phyloP scores from a whole-genome alignment of 2,888 invertebrate genomes.

The Molanna angustata region DNA sequence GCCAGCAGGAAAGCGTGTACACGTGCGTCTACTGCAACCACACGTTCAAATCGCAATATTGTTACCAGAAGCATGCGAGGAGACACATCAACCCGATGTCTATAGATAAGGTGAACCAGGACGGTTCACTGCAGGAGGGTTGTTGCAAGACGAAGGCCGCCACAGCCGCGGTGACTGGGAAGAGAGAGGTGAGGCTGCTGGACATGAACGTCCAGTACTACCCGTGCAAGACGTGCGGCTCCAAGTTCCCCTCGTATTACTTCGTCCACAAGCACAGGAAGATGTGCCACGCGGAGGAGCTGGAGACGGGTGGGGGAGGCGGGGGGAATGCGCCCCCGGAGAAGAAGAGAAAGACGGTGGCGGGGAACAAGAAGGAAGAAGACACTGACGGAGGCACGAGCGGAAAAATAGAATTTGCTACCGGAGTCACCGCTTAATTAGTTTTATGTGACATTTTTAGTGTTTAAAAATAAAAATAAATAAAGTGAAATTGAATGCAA shows the following conservation, averaged over 20 bases:
- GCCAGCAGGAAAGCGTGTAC: slow-evolving; percentile 48
- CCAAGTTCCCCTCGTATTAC: slow-evolving; percentile 90
- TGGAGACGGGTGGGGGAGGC: slow-evolving; percentile 34
- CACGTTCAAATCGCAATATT: slow-evolving; percentile 80
- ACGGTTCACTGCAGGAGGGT: slow-evolving; percentile 16
- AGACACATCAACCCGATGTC: slow-evolving; percentile 31
- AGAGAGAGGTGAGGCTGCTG: slow-evolving; percentile 61
- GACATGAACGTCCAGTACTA: slow-evolving; percentile 87
- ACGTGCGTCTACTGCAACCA: slow-evolving; percentile 75
- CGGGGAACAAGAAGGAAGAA: slow-evolving; percentile 3
- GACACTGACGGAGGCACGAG: slow-evolving; percentile 7
- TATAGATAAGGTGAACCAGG: slow-evolving; percentile 27
- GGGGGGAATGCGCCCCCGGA: slow-evolving; percentile 9
- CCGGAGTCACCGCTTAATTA: too few relatives aligned
- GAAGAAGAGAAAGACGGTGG: slow-evolving; percentile 10
- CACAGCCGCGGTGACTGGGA: slow-evolving; percentile 36
- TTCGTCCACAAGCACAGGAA: slow-evolving; percentile 91
- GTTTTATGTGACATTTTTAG: too few relatives aligned
- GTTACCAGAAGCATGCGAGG: slow-evolving; percentile 78
- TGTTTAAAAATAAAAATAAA: too few relatives aligned
- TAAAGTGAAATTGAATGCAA: too few relatives aligned
- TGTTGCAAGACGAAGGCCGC: slow-evolving; percentile 12
- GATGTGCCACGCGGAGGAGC: slow-evolving; percentile 73
- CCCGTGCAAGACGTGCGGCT: slow-evolving; percentile 90
- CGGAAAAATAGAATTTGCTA: too few relatives aligned